Base-by-base conservation (phyloP, 2,888 invertebrate species). In the Diarsia dahlii region DNA sequence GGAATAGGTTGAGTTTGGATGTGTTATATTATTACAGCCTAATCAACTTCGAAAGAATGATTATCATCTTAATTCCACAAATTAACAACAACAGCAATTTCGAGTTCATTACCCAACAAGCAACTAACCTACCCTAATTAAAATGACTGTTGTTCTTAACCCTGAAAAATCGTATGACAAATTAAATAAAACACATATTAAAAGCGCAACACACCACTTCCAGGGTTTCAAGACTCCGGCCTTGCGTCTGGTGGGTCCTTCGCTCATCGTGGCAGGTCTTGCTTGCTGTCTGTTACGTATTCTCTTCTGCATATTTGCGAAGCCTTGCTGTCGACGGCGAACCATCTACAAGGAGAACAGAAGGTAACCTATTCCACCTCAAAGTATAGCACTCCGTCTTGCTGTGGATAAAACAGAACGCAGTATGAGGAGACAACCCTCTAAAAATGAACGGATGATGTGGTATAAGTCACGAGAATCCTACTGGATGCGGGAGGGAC, bases 221-320 rank as follows among this genome's bases (percentile, higher is more conserved):
- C 92, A 96, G 96, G 96, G 98, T 95, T 98, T 98, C 97, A 98
- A 98, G 95, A 98, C 99, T 85, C 97, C 98, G 84, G 98, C 98
- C 92, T 97, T 99, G 88, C 97, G 98, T 89, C 97, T 99, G 91
- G 98, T 99, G 94, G 99, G 99, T 83, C 99, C 99, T 82, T 98
- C 98, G 82, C 97, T 98, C 90, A 97, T 98, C 93, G 95, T 97
- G 90, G 97, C 98, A 89, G 99, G 99, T 88, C 97, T 98, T 90
- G 97, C 98, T 87, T 98, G 98, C 95, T 98, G 98, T 96, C 96
- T 98, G 91, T 97, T 99, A 90, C 97, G 99, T 89, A 98, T 99
- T 90, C 96, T 98, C 92, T 97, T 99, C 94, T 99, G 99, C 96
- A 98, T 98, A 93, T 98, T 98, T 94, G 98, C 98, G 88, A 98